Conservation (phyloP, 2,797 vertebrate species). For the Eremophila alpestris region DNA sequence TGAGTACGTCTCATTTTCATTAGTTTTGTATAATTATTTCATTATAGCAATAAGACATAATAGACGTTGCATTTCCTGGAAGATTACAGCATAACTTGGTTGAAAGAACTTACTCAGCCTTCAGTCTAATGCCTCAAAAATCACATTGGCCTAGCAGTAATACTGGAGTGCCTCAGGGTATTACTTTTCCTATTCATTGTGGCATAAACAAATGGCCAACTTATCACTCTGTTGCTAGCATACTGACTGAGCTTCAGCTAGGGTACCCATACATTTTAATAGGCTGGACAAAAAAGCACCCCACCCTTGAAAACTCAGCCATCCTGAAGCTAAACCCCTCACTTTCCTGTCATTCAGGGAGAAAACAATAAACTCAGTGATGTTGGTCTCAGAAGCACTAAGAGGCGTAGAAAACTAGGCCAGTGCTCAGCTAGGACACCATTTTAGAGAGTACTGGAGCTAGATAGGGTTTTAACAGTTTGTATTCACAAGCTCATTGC, state of each 20-base stretch:
- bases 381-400: neutral
- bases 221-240: neutral
- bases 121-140: constrained; percentile 41
- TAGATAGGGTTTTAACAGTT: neutral
- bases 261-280: neutral
- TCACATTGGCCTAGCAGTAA: neutral
- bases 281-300: neutral
- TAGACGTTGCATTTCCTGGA: constrained; percentile 50
- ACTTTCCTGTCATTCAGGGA: neutral
- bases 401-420: neutral
- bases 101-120: constrained; percentile 51
- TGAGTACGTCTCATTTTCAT: constrained; percentile 63
- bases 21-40: constrained; percentile 71
- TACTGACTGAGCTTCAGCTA: neutral
- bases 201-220: neutral
- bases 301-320: neutral
- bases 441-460: neutral
- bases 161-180: neutral
- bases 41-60: constrained; percentile 64
- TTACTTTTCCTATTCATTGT: constrained; percentile 5
- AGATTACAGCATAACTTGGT: constrained; percentile 35
- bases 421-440: neutral
- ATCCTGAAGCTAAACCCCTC: neutral
- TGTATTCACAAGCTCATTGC: neutral
- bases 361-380: neutral